Base-by-base conservation (phyloP, 2,113 vertebrate species). In the Pipa parva region DNA sequence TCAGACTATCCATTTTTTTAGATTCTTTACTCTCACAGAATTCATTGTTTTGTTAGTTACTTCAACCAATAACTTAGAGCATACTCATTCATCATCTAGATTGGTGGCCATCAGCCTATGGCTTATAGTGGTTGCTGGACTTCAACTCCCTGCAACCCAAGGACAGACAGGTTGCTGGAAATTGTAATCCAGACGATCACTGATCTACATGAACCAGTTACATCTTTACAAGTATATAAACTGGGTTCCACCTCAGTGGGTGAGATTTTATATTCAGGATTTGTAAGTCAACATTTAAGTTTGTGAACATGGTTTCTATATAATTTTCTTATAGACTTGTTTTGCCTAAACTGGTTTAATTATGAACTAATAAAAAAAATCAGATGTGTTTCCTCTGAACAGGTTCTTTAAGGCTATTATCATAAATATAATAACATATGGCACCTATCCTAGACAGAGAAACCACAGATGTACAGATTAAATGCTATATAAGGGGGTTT, bases 351-450 rank as follows among this genome's bases (percentile, higher is more conserved):
- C 82, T 85, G 81, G 89, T 90, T 83, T 85, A 90, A 88, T 79
- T 88, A 78, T 83, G 84, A 83, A 82, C 85, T 78, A 82, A 77
- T 84, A 88, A 87, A 89, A 89, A 89, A 83, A 82, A 85, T 87
- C 83, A 83, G 81, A 79, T 86, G 87, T 77, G 83, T 83, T 82
- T 85, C 80, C 81, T 80, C 81, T 79, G 82, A 92, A 89, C 89
- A 91, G 90, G 92, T 92, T 93, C 92, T 92, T 91, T 91, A 89
- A 90, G 87, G 88, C 85, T 87, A 87, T 91, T 91, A 92, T 78
- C 88, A 87, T 92, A 90, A 93, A 93, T 93, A 93, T n/a, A n/a
- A 95, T 93, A 91, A 84, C 93, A 93, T 92, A 93, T 90, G 93
- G 91, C 79, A 81, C 85, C 83, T 83, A 76, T 74, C 78, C 82